Percentiles rank a stretch among this genome's conserved stretches.
phyloP scores from a whole-genome alignment of 2,888 invertebrate species.

The Sphecodes monilicornis region DNA sequence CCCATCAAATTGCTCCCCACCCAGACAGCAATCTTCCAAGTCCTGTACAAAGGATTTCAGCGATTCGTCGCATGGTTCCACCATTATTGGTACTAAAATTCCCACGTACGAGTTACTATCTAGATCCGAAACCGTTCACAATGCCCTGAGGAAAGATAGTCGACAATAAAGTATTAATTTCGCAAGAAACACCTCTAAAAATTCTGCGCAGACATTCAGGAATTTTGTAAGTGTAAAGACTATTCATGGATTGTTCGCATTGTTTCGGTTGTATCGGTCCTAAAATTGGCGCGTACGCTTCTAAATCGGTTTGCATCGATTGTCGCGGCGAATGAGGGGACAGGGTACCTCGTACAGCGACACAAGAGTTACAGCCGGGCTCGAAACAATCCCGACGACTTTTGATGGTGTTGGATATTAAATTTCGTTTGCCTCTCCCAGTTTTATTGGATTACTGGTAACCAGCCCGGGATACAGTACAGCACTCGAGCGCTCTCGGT shows the following conservation, averaged over 20 bases:
- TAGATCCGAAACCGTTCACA: too few relatives aligned
- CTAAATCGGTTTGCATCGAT: conserved; percentile 10
- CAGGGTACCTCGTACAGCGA: conserved; percentile 49
- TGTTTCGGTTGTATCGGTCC: background rate
- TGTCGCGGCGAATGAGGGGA: conserved; percentile 25
- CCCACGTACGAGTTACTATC: too few relatives aligned
- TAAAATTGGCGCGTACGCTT: background rate
- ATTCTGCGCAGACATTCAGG: too few relatives aligned
- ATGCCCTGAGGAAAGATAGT: too few relatives aligned
- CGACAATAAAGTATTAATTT: too few relatives aligned
- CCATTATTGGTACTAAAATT: too few relatives aligned
- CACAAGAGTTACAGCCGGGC: conserved; percentile 76
- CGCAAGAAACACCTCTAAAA: too few relatives aligned
- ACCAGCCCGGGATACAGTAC: conserved; percentile 73
- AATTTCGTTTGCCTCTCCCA: conserved; percentile 80
- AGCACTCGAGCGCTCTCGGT: conserved; percentile 68
- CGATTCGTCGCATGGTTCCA: too few relatives aligned
- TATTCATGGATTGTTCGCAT: background rate
- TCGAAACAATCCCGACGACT: conserved; percentile 82
- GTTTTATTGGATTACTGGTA: conserved; percentile 83
- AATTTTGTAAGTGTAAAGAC: background rate
- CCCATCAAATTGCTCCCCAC: too few relatives aligned
- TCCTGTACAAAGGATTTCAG: too few relatives aligned
- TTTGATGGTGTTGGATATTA: conserved; percentile 84
- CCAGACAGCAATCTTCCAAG: too few relatives aligned